Base-by-base conservation (phyloP, 1,140 invertebrate genomes). In the Himalopsyche phryganea region DNA sequence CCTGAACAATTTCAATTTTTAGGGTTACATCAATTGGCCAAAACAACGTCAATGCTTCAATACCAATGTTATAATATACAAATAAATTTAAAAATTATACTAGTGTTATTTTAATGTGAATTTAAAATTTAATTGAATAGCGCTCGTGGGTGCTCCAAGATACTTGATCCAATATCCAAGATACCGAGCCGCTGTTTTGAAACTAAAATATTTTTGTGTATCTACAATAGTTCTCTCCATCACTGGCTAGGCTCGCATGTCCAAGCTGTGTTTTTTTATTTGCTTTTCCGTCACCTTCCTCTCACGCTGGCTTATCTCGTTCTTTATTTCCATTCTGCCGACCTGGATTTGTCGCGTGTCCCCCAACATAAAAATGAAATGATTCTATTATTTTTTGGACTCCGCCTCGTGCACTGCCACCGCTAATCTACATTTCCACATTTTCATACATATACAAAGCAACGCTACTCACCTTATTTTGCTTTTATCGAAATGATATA, bases 401-500 rank as follows among this genome's bases (percentile, higher is more conserved):
- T 42, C 19, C 18, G 20, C 41, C 32, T 18, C 7, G 13, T 56
- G 15, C 18, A 32, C 15, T 18, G n/a, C 44, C 20, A 36, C 10
- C 10, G 19, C 15, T 57, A 49, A 57, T 50, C 47, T 42, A 40
- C 11, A 18, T 19, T 45, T 40, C 23, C 50, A 53, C 40, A 32
- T 28, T 44, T 44, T n/a, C 15, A 15, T 9, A 10, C 44, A 14
- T 50, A 9, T 28, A 28, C 9, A 28, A 5, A 28, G 9, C 3
- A 5, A 9, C 23, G 23, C 23, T 9, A 28, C 36, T 46, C 54
- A 50, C 38, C 38, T 18, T 45, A 45, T 35, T 38, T 13, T 17
- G 28, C 54, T 44, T 50, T 57, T 57, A 57, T 17, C 54, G 15
- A 19, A 20, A 50, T 57, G 47, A 57, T 42, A 57, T 57, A 57